Evolutionary conservation across 1,140 invertebrate species (phyloP).

Genomic region (Tetramorium alpestre): DNA sequence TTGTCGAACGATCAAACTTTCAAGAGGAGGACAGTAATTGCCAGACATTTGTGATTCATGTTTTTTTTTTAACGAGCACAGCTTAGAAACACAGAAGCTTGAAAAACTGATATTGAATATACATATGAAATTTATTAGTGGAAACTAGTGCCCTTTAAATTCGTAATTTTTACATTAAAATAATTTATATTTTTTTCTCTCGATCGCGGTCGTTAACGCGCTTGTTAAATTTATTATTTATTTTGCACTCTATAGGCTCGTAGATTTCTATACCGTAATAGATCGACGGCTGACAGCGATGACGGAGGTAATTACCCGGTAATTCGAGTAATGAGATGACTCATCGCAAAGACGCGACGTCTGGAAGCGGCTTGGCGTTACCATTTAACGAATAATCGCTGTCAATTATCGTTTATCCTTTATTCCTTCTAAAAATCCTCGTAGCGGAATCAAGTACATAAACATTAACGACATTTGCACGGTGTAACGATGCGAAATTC

Average conservation of each 20-base stretch:
- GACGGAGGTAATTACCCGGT: constrained; percentile 42
- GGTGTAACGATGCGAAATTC: background rate
- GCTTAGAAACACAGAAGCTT: background rate
- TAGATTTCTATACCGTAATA: background rate
- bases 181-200: background rate
- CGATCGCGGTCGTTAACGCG: background rate
- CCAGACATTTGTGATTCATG: background rate
- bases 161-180: background rate
- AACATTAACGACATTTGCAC: background rate
- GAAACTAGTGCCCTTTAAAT: background rate
- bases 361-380: constrained; percentile 7
- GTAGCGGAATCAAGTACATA: background rate
- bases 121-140: background rate
- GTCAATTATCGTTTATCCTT: background rate
- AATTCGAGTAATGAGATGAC: constrained; percentile 53
- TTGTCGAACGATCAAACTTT: background rate
- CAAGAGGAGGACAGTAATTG: background rate
- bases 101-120: background rate
- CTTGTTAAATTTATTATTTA: background rate
- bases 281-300: constrained; percentile 6
- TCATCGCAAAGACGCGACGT: constrained; percentile 41
- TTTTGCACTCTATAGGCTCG: background rate
- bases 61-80: background rate
- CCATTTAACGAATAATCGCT: constrained; percentile 10
- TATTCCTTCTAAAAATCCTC: background rate